Percentiles rank a stretch among this genome's conserved stretches.
These are phyloP conservation scores for Charanyca ferruginea DNA, from an alignment of 2,888 invertebrate species.

Conservation along the genomic window DNA sequence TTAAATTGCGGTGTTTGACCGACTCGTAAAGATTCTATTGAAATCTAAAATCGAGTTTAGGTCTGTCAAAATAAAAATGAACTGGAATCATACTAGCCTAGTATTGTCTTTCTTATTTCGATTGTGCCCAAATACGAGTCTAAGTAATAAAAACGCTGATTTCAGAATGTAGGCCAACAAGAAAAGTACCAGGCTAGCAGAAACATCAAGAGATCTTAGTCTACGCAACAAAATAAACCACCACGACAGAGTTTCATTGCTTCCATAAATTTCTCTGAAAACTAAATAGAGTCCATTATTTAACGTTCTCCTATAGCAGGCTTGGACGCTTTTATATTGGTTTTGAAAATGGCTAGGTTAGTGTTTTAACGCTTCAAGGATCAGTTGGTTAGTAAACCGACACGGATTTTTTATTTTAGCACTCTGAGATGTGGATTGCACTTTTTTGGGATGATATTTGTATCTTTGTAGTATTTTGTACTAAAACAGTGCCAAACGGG, in stretches of 20 bases:
- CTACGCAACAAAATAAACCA: constrained; percentile 56
- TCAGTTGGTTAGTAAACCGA: constrained; percentile 11
- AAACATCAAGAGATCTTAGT: constrained; percentile 41
- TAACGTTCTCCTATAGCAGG: constrained; percentile 41
- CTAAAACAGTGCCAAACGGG: too few relatives aligned
- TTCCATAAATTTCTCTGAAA: constrained; percentile 64
- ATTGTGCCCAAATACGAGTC: neutral
- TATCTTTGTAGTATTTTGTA: neutral
- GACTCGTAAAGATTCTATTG: too few relatives aligned
- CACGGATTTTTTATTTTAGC: constrained; percentile 22
- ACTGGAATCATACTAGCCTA: too few relatives aligned
- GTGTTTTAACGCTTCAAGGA: constrained; percentile 5
- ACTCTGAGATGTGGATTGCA: neutral
- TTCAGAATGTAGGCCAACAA: neutral
- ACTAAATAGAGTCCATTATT: constrained; percentile 66
- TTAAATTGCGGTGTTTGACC: too few relatives aligned
- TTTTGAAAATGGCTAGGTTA: constrained; percentile 30
- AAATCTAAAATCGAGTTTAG: too few relatives aligned
- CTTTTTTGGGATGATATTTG: neutral
- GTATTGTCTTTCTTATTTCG: too few relatives aligned
- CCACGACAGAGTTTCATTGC: constrained; percentile 61
- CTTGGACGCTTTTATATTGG: constrained; percentile 53
- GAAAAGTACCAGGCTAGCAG: constrained; percentile 53
- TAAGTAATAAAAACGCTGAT: constrained; percentile 23
- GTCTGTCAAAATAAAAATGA: too few relatives aligned